These are phyloP conservation scores for Hetaerina americana DNA, from an alignment of 1,140 invertebrate species.

Conservation along the genomic window DNA sequence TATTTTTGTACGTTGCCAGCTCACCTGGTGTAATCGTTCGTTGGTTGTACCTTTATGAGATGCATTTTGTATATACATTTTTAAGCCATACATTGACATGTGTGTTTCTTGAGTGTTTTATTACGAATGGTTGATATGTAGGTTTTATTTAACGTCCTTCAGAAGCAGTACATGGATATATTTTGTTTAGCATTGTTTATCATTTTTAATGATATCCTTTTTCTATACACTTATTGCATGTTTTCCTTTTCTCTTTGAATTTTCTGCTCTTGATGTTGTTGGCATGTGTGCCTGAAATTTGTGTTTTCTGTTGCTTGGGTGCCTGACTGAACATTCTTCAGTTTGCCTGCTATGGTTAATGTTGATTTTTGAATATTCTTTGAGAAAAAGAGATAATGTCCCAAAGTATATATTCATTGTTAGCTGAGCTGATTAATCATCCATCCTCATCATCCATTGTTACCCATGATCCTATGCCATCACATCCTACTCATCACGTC, in stretches of 20 bases:
- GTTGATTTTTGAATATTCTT: neutral
- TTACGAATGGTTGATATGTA: neutral
- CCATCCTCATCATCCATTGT: neutral
- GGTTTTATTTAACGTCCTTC: neutral
- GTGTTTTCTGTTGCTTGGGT: neutral
- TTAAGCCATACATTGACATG: neutral
- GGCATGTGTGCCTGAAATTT: neutral
- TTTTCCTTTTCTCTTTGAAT: neutral
- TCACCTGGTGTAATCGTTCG: neutral
- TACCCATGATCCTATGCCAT: neutral
- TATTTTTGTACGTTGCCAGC: too few species aligned
- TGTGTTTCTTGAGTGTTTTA: neutral
- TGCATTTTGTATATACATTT: conserved; percentile 1
- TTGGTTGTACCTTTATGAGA: neutral
- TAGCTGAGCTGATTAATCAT: neutral
- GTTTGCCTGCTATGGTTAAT: neutral
- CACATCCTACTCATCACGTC: neutral
- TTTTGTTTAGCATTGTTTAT: neutral
- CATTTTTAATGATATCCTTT: neutral
- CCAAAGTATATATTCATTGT: neutral
- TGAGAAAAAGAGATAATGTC: neutral
- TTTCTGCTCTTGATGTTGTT: neutral
- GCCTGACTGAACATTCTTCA: neutral
- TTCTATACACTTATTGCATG: neutral
- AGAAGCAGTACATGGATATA: neutral